Percentiles rank a stretch among this genome's conserved stretches.
Evolutionary conservation across 2,797 vertebrate genomes (phyloP).

Genomic region (Harpagifer antarcticus): DNA sequence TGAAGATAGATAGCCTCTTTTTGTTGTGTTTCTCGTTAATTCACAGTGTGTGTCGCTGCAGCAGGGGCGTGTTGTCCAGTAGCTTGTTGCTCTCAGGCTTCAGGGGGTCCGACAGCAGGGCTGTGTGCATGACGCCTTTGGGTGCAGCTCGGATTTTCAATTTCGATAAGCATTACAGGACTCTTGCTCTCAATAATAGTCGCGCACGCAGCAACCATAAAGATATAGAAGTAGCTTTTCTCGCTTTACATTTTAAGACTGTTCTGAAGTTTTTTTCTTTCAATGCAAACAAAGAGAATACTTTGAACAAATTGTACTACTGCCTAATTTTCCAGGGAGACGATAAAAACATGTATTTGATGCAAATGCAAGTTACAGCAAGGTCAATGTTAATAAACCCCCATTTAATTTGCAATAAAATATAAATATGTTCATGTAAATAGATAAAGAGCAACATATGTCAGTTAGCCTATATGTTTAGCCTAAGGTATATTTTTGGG

Average conservation of each 20-base stretch:
- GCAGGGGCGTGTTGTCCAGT: conserved; percentile 41
- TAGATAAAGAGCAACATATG: no score
- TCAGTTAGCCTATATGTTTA: no score
- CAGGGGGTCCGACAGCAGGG: conserved; percentile 34
- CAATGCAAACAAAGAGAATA: not conserved
- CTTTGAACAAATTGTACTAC: not conserved
- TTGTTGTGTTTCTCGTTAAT: not conserved
- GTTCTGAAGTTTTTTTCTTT: not conserved
- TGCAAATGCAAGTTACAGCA: not conserved
- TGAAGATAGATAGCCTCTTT: not conserved
- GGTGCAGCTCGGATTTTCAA: conserved; percentile 37
- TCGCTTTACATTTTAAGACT: not conserved
- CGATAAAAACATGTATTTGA: not conserved
- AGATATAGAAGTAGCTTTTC: not conserved
- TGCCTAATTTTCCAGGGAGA: not conserved
- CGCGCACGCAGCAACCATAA: not conserved
- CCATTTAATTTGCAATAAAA: not conserved
- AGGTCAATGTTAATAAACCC: not conserved
- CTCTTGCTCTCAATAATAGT: not conserved
- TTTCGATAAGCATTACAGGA: rapidly evolving
- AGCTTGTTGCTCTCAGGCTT: conserved; percentile 66
- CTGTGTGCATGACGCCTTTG: conserved; percentile 59
- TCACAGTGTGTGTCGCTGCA: conserved; percentile 4
- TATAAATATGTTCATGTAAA: no score
- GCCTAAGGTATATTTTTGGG: no score